phyloP scores from a whole-genome alignment of 2,797 vertebrate genomes.

The Sebastes itinus region DNA sequence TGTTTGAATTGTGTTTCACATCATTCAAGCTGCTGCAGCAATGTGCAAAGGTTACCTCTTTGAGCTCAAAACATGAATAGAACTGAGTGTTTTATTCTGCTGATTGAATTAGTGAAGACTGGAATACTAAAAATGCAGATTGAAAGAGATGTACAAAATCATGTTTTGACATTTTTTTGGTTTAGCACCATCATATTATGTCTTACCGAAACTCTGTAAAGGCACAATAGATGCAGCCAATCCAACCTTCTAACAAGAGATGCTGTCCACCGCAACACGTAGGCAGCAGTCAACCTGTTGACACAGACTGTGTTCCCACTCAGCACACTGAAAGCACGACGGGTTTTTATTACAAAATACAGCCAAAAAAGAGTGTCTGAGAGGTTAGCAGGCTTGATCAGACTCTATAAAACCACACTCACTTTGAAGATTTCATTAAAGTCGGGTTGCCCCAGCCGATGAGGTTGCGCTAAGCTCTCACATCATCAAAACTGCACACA shows the following conservation, averaged over 20 bases:
- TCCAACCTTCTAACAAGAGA: not conserved
- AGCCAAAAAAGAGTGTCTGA: conserved; percentile 7
- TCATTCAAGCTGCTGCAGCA: not conserved
- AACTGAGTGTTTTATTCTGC: not conserved
- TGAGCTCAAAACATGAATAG: not conserved
- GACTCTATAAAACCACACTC: conserved; percentile 20
- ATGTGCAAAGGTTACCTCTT: not conserved
- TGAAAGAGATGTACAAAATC: not conserved
- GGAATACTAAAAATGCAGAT: not conserved
- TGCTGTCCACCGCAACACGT: conserved; percentile 5
- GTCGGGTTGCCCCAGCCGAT: conserved; percentile 9
- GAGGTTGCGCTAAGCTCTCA: conserved; percentile 11
- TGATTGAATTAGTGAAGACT: conserved; percentile 8
- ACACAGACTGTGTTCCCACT: conserved; percentile 40
- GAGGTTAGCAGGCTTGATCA: conserved; percentile 37
- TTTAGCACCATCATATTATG: not conserved
- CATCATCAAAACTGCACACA: conserved; percentile 4
- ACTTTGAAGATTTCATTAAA: conserved; percentile 46
- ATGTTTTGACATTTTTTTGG: not conserved
- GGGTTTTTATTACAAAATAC: conserved; percentile 23
- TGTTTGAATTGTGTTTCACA: not conserved
- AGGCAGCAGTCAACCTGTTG: conserved; percentile 45
- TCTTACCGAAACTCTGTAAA: not conserved
- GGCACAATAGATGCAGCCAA: not conserved
- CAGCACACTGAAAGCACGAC: conserved; percentile 6